phyloP scores from a whole-genome alignment of 1,140 invertebrate genomes.

The Drosophila santomea region DNA sequence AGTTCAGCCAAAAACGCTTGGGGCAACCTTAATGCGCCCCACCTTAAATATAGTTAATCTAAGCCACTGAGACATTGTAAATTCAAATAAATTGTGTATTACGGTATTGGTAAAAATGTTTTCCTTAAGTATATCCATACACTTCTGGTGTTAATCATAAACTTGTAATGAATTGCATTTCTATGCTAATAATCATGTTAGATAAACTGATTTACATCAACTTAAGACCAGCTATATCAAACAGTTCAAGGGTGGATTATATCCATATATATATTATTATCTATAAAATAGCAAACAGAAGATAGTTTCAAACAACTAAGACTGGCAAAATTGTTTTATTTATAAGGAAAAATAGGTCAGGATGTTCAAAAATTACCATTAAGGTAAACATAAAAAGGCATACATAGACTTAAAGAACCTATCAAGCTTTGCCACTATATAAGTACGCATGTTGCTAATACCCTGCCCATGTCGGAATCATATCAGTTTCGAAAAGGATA shows the following conservation, averaged over 20 bases:
- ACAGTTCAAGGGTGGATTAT: too few relatives aligned
- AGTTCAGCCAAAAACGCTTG: conserved; percentile 12
- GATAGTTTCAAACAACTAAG: too few relatives aligned
- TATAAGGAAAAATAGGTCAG: too few relatives aligned
- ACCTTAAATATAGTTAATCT: conserved; percentile 12
- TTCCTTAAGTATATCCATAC: neutral
- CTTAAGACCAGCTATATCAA: neutral
- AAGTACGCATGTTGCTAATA: neutral
- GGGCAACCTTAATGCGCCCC: neutral
- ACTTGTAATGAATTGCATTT: neutral
- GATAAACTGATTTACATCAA: conserved; percentile 1
- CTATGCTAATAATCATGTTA: neutral
- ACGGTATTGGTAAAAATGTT: neutral
- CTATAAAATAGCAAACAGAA: too few relatives aligned
- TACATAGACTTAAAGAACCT: neutral
- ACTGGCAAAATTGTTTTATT: too few relatives aligned
- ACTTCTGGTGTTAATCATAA: neutral
- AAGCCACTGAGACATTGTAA: neutral
- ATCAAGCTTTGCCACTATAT: neutral
- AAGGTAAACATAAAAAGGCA: too few relatives aligned
- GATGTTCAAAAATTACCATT: too few relatives aligned
- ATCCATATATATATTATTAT: too few relatives aligned
- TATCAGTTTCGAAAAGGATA: conserved; percentile 11
- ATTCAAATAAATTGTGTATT: conserved; percentile 5
- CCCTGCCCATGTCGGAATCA: neutral